These are phyloP conservation scores for Cynopterus sphinx DNA, from an alignment of 2,797 vertebrate genomes.

Conservation along the genomic window DNA sequence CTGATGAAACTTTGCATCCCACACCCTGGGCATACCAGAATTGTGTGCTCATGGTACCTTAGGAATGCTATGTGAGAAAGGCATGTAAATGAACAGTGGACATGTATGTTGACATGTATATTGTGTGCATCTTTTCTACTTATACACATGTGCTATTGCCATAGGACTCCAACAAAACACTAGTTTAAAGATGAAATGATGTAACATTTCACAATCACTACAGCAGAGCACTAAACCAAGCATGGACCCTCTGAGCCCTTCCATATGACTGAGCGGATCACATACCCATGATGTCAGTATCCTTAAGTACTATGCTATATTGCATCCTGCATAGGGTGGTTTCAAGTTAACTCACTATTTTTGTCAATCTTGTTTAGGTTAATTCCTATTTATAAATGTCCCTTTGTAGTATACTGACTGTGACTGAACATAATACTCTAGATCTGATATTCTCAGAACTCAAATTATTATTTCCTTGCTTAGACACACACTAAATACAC, in stretches of 20 bases:
- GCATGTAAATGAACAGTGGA: neutral
- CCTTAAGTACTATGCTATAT: neutral
- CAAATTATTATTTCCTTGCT: neutral
- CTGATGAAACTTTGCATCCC: neutral
- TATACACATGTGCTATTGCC: neutral
- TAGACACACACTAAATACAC: neutral
- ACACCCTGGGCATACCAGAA: neutral
- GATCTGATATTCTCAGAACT: neutral
- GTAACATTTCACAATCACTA: neutral
- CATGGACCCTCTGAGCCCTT: neutral
- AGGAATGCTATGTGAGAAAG: neutral
- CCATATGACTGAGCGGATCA: accelerated
- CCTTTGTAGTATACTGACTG: neutral
- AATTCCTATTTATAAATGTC: neutral
- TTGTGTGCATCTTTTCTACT: neutral
- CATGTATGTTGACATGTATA: accelerated
- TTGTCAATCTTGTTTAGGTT: neutral
- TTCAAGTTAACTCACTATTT: neutral
- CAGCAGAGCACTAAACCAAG: neutral
- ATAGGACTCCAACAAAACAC: neutral
- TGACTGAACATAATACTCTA: neutral
- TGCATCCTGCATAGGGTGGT: neutral
- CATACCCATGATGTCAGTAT: neutral
- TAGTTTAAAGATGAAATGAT: neutral
- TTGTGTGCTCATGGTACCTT: neutral